A percentile compares a stretch with the other conserved stretches of the same genome.
phyloP scores from a whole-genome alignment of 2,797 vertebrate genomes.

The Champsocephalus esox region DNA sequence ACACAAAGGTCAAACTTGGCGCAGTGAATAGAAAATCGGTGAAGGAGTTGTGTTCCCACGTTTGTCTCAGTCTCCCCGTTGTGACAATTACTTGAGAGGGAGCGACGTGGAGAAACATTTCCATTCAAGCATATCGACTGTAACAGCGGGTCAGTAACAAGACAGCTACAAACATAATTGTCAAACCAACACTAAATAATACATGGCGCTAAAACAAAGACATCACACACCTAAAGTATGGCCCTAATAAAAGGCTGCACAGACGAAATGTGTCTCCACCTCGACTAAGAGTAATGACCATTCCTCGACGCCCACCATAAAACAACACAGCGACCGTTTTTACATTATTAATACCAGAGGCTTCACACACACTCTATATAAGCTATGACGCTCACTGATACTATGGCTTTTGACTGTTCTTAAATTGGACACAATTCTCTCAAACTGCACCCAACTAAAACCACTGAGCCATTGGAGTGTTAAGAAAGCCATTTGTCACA shows the following conservation, averaged over 20 bases:
- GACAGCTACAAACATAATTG: slow-evolving; percentile 66
- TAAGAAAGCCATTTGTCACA: slow-evolving; percentile 66
- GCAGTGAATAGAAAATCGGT: slow-evolving; percentile 71
- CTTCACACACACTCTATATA: slow-evolving; percentile 26
- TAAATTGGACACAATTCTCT: slow-evolving; percentile 65
- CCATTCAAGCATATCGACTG: slow-evolving; percentile 68
- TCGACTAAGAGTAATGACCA: slow-evolving; percentile 68
- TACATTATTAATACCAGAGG: slow-evolving; percentile 65
- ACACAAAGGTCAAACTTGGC: slow-evolving; percentile 71
- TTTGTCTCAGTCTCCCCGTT: slow-evolving; percentile 50
- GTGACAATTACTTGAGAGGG: slow-evolving; percentile 74
- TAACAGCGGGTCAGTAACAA: slow-evolving; percentile 69
- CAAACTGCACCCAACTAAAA: slow-evolving; percentile 44
- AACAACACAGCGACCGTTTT: slow-evolving; percentile 63
- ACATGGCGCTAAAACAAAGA: slow-evolving; percentile 72
- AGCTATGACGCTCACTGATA: slow-evolving; percentile 21
- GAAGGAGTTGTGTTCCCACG: slow-evolving; percentile 69
- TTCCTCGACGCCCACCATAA: slow-evolving; percentile 53
- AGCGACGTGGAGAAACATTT: slow-evolving; percentile 62
- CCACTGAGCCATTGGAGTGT: slow-evolving; percentile 49
- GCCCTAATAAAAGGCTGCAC: slow-evolving; percentile 62
- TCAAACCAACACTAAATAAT: slow-evolving; percentile 75
- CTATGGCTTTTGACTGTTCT: slow-evolving; percentile 46
- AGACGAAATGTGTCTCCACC: slow-evolving; percentile 53
- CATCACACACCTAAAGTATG: slow-evolving; percentile 69